phyloP scores from a whole-genome alignment of 2,797 vertebrate genomes.

The Etheostoma nigrum region DNA sequence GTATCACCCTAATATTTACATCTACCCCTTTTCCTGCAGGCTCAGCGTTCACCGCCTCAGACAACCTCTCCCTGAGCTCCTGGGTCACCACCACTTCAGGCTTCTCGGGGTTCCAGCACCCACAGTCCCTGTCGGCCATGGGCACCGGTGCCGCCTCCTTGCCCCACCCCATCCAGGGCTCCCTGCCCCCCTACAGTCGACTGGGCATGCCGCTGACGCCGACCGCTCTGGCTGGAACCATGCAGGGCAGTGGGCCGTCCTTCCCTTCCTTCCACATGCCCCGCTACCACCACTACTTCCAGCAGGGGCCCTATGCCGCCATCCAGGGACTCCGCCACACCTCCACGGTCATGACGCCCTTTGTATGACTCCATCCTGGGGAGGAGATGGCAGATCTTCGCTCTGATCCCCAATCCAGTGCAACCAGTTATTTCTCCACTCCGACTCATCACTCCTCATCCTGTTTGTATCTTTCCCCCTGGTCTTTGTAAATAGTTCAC shows the following conservation, averaged over 20 bases:
- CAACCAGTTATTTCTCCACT: conserved; percentile 25
- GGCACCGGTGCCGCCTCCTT: conserved; percentile 89
- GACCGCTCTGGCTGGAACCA: conserved; percentile 90
- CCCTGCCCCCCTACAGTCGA: conserved; percentile 93
- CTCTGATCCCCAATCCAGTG: conserved; percentile 16
- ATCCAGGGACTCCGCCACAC: conserved; percentile 99
- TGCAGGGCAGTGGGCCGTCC: conserved; percentile 94
- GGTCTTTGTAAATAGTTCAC: conserved; percentile 80
- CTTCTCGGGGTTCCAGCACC: conserved; percentile 96
- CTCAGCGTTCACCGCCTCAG: conserved; percentile 96
- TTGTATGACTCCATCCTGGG: conserved; percentile 89
- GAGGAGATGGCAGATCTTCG: conserved; percentile 30
- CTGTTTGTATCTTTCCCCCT: conserved; percentile 45
- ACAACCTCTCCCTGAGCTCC: conserved; percentile 96
- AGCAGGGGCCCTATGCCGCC: conserved; percentile 98
- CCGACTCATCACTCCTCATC: conserved; percentile 49
- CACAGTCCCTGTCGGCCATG: conserved; percentile 92
- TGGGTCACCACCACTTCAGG: conserved; percentile 95
- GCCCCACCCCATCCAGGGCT: conserved; percentile 96
- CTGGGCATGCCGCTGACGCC: conserved; percentile 95
- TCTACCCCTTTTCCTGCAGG: conserved; percentile 76
- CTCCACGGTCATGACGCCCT: conserved; percentile 97
- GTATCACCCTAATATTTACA: not conserved
- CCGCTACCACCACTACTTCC: conserved; percentile 98
- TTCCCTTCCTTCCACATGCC: conserved; percentile 99